Base-by-base conservation (phyloP, 2,888 invertebrate genomes). In the Chalcosyrphus nemorum region DNA sequence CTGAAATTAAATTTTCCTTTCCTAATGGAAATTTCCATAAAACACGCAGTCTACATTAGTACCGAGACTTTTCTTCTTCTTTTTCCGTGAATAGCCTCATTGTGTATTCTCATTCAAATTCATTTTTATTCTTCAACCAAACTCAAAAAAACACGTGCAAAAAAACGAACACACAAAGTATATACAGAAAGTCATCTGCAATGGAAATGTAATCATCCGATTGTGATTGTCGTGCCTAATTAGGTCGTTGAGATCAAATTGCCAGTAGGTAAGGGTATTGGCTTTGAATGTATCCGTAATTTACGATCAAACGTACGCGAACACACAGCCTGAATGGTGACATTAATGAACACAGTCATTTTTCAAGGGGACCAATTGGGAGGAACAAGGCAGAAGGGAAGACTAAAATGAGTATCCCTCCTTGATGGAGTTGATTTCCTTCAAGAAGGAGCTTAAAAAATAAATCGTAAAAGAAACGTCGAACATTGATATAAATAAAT, bases 161-260 rank as follows among this genome's bases (percentile, higher is more conserved):
- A 43, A 35, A 66, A 66, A 56, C n/a, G n/a, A n/a, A n/a, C n/a
- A n/a, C n/a, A n/a, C n/a, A n/a, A n/a, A n/a, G n/a, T n/a, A n/a
- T n/a, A 32, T 29, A 35, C 5, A 32, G 4, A 56, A 61, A 54
- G 29, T 71, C 38, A 15, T 77, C 63, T 77, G 54, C 54, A 70
- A 61, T 77, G 77, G 45, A 54, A 77, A 63, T 71, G 61, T 63
- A 77, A 70, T 71, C 70, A 54, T 77, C 47, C 54, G 24, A 47
- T 71, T 77, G 61, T 56, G 70, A 61, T 77, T 77, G 45, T 13
- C 50, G 13, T 50, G 29, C 32, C 59, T 70, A 76, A 76, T 76
- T 68, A 76, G 59, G 43, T 65, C 65, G 24, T 65, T 50, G 35
- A 35, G 35, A 50, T 65, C 65, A 50, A 11, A 50, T 32, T 65